Base-by-base conservation (phyloP, 2,797 vertebrate genomes). In the Pseudochaenichthys georgianus region DNA sequence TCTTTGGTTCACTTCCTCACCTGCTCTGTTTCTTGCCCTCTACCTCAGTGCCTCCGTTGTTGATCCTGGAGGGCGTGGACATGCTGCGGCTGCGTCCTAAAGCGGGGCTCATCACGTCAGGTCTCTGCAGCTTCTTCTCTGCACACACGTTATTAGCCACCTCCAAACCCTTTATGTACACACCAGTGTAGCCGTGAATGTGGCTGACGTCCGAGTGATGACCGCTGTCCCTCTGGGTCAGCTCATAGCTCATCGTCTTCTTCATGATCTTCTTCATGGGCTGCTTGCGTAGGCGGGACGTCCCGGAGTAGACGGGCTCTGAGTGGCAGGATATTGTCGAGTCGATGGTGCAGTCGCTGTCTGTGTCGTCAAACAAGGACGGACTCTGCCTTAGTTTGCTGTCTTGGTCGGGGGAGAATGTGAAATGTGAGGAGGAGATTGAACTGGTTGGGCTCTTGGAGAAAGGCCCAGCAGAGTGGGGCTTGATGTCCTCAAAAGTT, bases 201-300 rank as follows among this genome's bases (percentile, higher is more conserved):
- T 94, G 92, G 57, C 90, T 85, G 19, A 84, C 45, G 3, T 95
- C 95, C 0, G 77, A 70, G 74, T 93, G 92, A 11, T 93, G 92
- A 11, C 77, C 47, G 1, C 61, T 52, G 45, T 92, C 89, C 9
- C 90, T 88, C 0, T 82, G 79, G 7, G 78, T 83, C 43, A 93
- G 68, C 79, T 96, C 95, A 0, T 87, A 95, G 86, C 94, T 95
- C 88, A 94, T 80, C 0, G 95, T 95, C 88, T 96, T 96, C 93
- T 95, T 96, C 95, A 96, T 96, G 60, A 96, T 95, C 86, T 97
- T 96, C 82, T 96, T 97, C 80, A 96, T 90, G 0, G 95, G 96
- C 51, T 96, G 95, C 75, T 95, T 96, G 81, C 94, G 94, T 50
- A 94, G 93, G 21, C 87, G 91, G 0, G 90, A 57, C 1, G 84